Evolutionary conservation across 2,113 vertebrate genomes (phyloP), one percentile per base, ranked within the genome.

Genomic region (Gambusia affinis): DNA sequence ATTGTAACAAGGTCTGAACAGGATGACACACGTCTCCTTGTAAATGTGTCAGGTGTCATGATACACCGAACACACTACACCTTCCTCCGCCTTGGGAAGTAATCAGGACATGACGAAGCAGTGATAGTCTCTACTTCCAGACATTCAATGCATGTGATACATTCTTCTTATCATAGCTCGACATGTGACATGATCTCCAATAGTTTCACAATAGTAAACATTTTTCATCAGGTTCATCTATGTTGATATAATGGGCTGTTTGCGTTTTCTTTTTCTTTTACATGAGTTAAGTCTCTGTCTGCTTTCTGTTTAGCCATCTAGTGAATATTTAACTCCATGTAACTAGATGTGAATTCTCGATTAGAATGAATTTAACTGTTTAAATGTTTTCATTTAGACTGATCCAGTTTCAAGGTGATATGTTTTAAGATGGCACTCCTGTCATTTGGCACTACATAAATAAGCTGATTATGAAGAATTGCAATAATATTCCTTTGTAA

Each of bases 1-100:
- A 8, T n/a, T 4, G 10, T 19, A 60, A 28, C 27, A 12, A 3
- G 35, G 80, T 73, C 80, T 68, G 35, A 70, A 72, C 57, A n/a
- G 8, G 33, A n/a, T 87, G 88, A 91, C 27, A 91, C 87, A 86
- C 3, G 24, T 44, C 0, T 70, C 54, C 64, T 77, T 10, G 27
- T 76, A 6, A 39, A 71, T 7, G 14, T 75, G 71, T 82, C 73
- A 60, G 39, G 62, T 76, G 60, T 85, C 47, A 57, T 51, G 39
- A 80, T 62, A 12, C 1, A 29, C 75, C 57, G 44, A 69, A 65
- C 44, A 10, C 62, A 7, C 28, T 28, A 63, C 78, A 79, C 64
- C 44, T 70, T 85, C 51, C 62, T 71, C 77, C 39, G 68, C 60
- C 44, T 57, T 37, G 31, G 64, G 63, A 80, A 80, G 73, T 69